phyloP scores from a whole-genome alignment of 2,888 invertebrate genomes.

The Hermaeophaga mercurialis region DNA sequence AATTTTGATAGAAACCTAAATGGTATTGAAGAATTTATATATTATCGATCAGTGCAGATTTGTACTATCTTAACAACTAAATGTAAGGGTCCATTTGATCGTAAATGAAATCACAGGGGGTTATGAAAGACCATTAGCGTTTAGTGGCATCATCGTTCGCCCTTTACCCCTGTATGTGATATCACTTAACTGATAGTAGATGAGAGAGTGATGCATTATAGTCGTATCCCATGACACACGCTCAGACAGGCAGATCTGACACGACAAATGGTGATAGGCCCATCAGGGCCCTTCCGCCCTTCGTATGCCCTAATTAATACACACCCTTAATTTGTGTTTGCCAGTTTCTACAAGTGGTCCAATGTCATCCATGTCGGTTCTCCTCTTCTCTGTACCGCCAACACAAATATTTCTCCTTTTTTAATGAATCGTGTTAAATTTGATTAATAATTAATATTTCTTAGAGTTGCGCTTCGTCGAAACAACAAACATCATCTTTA shows the following conservation, averaged over 20 bases:
- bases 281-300: slow-evolving; percentile 19
- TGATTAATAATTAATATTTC: no score
- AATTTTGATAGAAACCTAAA: no score
- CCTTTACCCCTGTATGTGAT: not conserved
- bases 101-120: not conserved
- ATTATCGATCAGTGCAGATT: no score
- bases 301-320: slow-evolving; percentile 18
- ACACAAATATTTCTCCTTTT: no score
- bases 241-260: slow-evolving; percentile 20
- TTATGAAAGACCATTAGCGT: not conserved
- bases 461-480: no score
- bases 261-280: slow-evolving; percentile 25
- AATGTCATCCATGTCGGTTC: slow-evolving; percentile 10
- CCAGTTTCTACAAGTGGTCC: slow-evolving; percentile 18
- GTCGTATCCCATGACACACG: slow-evolving; percentile 23
- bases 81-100: not conserved
- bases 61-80: no score
- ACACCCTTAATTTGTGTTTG: slow-evolving; percentile 8
- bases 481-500: no score
- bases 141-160: not conserved
- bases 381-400: no score
- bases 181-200: slow-evolving; percentile 21
- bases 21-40: no score
- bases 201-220: slow-evolving; percentile 25
- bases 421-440: no score